Evolutionary conservation across 2,113 vertebrate genomes (phyloP).

Genomic region (Carassius gibelio): DNA sequence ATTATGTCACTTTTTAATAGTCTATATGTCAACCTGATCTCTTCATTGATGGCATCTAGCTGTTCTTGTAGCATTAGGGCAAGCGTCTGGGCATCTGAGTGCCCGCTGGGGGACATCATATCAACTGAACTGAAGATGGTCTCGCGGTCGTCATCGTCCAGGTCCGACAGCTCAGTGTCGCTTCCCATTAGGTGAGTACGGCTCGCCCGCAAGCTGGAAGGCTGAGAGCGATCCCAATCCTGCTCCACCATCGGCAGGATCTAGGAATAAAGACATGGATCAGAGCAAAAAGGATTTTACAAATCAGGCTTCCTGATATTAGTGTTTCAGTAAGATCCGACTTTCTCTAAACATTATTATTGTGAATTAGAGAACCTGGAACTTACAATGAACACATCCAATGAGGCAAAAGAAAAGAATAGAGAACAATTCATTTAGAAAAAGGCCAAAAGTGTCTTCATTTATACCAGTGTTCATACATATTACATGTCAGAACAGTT

Average conservation of each 20-base stretch:
- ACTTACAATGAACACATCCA: slow-evolving; percentile 58
- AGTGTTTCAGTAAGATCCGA: not conserved
- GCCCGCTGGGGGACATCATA: slow-evolving; percentile 88
- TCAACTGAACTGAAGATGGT: slow-evolving; percentile 81
- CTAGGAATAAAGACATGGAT: slow-evolving; percentile 52
- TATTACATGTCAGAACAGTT: not conserved
- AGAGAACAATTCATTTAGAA: not conserved
- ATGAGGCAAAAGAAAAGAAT: slow-evolving; percentile 47
- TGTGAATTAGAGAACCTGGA: slow-evolving; percentile 18
- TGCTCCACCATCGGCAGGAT: slow-evolving; percentile 68
- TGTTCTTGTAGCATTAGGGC: slow-evolving; percentile 97
- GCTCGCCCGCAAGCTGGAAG: slow-evolving; percentile 78
- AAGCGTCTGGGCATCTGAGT: slow-evolving; percentile 93
- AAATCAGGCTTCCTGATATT: not conserved
- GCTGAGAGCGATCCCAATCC: slow-evolving; percentile 85
- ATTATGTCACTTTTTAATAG: not conserved
- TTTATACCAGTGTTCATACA: not conserved
- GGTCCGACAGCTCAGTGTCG: slow-evolving; percentile 87
- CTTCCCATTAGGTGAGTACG: slow-evolving; percentile 85
- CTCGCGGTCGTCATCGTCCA: slow-evolving; percentile 85
- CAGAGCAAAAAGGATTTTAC: not conserved
- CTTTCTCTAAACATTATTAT: not conserved
- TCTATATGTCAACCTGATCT: slow-evolving; percentile 83
- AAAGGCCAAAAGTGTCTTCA: not conserved
- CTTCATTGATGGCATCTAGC: slow-evolving; percentile 94